Evolutionary conservation across 2,113 vertebrate species (phyloP), one percentile per base, ranked within the genome.

Genomic region (Percina caprodes): DNA sequence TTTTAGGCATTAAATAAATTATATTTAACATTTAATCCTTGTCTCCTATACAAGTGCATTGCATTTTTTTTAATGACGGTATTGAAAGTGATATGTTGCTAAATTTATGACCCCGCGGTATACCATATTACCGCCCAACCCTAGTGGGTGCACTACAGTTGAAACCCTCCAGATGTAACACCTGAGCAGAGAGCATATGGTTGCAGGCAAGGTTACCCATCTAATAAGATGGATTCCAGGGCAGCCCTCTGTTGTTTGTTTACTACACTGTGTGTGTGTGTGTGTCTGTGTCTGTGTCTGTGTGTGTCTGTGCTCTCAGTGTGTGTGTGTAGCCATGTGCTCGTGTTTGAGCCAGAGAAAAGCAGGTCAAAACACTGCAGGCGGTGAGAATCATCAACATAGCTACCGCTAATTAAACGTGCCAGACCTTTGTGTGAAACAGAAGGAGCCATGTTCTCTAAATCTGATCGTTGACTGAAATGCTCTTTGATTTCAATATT

Each of bases 291-390:
- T 49, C 46, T 66, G 6, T 69, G 49, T 77, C 33, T 77, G 18
- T 71, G 71, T 63, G 77, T 72, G 73, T 90, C 39, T 86, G 83
- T 45, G 26, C 54, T 79, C 85, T 86, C 83, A 72, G 86, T 85
- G 8, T 83, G 86, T 85, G 8, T 83, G 78, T 74, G 70, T 59
- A 70, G 66, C 79, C 77, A 63, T 87, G 84, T 73, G 74, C 80
- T 87, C 46, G 56, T 60, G 84, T 80, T 80, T 71, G 79, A 91
- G 89, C 85, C 83, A 90, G 54, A 87, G 60, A 86, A 89, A 92
- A 93, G 70, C 89, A 83, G 91, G 89, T 91, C 90, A 92, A 80
- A 91, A 71, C 87, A 77, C 88, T 23, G 74, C 85, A 68, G 92
- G 91, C 69, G 85, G 81, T 66, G 78, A 86, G 73, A 86, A 84